Conservation (phyloP, 2,888 invertebrate genomes). For the Rhopalosiphum nymphaeae region DNA sequence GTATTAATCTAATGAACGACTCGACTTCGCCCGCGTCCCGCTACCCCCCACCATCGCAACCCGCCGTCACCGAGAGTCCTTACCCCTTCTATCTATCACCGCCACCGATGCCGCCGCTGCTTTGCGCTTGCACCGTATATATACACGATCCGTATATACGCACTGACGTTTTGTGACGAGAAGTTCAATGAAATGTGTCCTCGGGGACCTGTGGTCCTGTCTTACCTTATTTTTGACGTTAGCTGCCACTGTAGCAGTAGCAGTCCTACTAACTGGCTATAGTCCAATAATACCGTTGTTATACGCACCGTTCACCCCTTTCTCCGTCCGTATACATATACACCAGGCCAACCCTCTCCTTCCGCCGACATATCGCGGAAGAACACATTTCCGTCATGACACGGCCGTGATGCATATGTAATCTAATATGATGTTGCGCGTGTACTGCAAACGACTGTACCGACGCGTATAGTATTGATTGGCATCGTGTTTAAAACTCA, state of each 20-base stretch:
- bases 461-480: not conserved
- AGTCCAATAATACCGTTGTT: not conserved
- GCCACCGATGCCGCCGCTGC: not conserved
- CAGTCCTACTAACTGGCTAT: not conserved
- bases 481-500: not conserved
- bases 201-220: constrained; percentile 42
- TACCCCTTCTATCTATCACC: not conserved
- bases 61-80: not conserved
- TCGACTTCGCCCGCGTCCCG: not conserved
- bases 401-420: not conserved
- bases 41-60: not conserved
- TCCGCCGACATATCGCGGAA: not conserved
- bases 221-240: constrained; percentile 57
- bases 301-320: not conserved
- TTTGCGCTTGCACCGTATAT: not conserved
- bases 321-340: not conserved
- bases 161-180: constrained; percentile 55
- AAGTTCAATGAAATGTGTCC: constrained; percentile 57
- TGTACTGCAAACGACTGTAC: not conserved
- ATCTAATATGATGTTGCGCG: not conserved
- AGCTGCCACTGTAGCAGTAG: not conserved
- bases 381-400: not conserved
- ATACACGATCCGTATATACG: not conserved
- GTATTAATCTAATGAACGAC: constrained; percentile 63
- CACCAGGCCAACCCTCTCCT: not conserved